Conservation (phyloP, 2,113 vertebrate genomes). For the Narcine bancroftii region DNA sequence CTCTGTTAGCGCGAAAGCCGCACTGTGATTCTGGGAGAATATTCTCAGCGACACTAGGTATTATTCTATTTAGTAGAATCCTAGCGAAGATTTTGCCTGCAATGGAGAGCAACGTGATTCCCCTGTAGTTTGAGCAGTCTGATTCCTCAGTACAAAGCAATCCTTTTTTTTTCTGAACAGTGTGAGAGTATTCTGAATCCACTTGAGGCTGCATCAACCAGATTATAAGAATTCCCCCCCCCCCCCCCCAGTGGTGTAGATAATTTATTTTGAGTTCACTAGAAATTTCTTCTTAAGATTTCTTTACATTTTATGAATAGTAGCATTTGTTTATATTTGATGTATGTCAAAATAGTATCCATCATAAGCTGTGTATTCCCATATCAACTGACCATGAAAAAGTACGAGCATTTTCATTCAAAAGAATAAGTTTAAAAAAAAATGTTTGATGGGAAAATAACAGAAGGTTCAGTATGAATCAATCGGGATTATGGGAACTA, state of each 20-base stretch:
- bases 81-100: no score
- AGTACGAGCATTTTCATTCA: neutral
- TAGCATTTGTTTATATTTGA: neutral
- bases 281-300: neutral
- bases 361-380: conserved; percentile 4
- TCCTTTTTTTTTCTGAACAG: conserved; percentile 18
- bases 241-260: neutral
- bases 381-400: neutral
- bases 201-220: neutral
- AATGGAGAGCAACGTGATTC: no score
- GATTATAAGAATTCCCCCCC: conserved; percentile 10
- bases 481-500: neutral
- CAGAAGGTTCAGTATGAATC: neutral
- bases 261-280: neutral
- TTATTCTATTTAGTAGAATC: no score
- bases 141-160: no score
- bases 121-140: no score
- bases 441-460: neutral
- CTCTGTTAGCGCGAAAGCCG: no score
- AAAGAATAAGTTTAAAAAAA: neutral
- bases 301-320: conserved; percentile 4
- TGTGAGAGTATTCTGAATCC: neutral
- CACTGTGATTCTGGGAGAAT: no score
- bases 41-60: no score
- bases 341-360: neutral